Percentiles rank a stretch among this genome's conserved stretches.
phyloP scores from a whole-genome alignment of 2,113 vertebrate genomes.

The Oenanthe melanoleuca region DNA sequence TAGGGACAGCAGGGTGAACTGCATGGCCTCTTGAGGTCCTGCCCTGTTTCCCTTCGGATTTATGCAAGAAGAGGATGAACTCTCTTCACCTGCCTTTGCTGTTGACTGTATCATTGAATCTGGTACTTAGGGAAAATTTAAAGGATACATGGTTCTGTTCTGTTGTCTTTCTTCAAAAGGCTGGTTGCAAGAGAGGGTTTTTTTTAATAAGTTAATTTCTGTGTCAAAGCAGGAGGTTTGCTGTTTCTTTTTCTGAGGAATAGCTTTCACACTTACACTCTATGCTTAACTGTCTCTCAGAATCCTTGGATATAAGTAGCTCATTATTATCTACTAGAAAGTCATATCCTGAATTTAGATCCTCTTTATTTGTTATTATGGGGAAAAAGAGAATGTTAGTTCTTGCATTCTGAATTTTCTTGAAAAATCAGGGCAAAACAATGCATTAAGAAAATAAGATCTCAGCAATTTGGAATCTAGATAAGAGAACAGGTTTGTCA shows the following conservation, averaged over 20 bases:
- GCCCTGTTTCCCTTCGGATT: not conserved
- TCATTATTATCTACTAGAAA: not conserved
- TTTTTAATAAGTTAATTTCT: not conserved
- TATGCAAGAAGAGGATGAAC: not conserved
- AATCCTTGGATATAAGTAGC: not conserved
- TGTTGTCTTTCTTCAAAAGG: not conserved
- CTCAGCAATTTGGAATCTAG: not conserved
- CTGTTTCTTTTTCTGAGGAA: not conserved
- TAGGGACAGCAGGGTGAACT: conserved; percentile 5
- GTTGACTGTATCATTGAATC: not conserved
- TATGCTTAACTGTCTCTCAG: not conserved
- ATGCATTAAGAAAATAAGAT: not conserved
- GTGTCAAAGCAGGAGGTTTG: not conserved
- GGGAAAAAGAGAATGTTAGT: not conserved
- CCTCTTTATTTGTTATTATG: not conserved
- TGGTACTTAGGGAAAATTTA: not conserved
- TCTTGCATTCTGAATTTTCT: not conserved
- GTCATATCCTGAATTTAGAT: not conserved
- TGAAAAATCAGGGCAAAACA: not conserved
- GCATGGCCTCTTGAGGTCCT: not conserved
- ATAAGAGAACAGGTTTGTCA: not conserved
- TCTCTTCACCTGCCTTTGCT: conserved; percentile 12
- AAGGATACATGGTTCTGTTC: not conserved
- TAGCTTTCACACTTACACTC: not conserved
- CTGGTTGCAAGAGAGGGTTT: not conserved